A percentile compares a stretch with the other conserved stretches of the same genome.
phyloP scores from a whole-genome alignment of 2,113 vertebrate species.

The Xiphias gladius region DNA sequence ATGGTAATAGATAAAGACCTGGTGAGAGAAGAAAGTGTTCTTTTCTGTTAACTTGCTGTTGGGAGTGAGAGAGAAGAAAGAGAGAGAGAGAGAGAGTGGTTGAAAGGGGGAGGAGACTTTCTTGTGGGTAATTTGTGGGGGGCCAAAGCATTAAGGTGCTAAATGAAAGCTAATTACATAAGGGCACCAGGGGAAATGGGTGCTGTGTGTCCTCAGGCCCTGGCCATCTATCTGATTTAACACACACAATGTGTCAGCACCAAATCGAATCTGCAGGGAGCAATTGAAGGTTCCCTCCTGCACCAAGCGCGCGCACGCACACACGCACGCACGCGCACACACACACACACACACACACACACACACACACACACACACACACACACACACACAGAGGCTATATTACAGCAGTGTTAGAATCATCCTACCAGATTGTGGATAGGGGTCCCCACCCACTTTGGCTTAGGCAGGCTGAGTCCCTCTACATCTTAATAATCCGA shows the following conservation, averaged over 20 bases:
- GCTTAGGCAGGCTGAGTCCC: not conserved
- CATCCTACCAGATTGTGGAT: not conserved
- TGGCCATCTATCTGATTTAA: conserved; percentile 81
- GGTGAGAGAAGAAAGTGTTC: not conserved
- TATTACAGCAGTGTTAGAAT: conserved; percentile 7
- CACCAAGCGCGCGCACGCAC: conserved; percentile 11
- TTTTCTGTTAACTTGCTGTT: conserved; percentile 21
- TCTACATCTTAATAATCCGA: not conserved
- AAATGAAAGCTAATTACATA: conserved; percentile 80
- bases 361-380: conserved; percentile 6
- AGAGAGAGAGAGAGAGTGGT: not conserved
- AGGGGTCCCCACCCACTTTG: not conserved
- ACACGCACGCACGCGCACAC: conserved; percentile 9
- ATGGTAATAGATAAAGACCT: not conserved
- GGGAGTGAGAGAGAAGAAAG: not conserved
- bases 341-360: conserved; percentile 25
- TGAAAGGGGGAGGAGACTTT: conserved; percentile 44
- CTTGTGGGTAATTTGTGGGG: conserved; percentile 30
- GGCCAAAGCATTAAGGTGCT: conserved; percentile 69
- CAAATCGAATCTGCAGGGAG: conserved; percentile 81
- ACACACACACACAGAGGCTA: conserved; percentile 22
- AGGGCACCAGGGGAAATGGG: conserved; percentile 74
- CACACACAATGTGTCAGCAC: conserved; percentile 76
- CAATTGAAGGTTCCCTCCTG: conserved; percentile 70
- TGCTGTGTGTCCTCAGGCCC: conserved; percentile 58